These are phyloP conservation scores for Propithecus coquereli DNA, from an alignment of 2,113 vertebrate genomes.

Conservation along the genomic window DNA sequence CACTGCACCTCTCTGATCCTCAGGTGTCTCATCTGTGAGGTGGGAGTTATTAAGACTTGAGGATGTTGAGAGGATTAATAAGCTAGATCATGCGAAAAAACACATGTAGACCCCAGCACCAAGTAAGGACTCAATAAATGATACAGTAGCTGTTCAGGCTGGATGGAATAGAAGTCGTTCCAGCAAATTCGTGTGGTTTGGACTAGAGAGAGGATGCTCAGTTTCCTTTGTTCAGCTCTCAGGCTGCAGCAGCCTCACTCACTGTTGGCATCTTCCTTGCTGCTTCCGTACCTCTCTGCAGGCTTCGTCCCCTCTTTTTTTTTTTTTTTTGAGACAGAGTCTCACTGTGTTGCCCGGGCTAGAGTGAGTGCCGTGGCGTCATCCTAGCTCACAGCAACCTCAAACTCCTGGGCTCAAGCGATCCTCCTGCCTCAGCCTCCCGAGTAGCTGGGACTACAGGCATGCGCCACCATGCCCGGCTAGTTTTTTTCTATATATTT, in stretches of 20 bases:
- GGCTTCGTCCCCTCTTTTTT: too few species aligned
- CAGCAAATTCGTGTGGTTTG: accelerated
- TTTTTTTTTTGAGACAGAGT: too few species aligned
- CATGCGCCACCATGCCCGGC: too few species aligned
- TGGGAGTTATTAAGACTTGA: neutral
- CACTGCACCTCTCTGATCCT: neutral
- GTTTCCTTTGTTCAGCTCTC: neutral
- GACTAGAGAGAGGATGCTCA: neutral
- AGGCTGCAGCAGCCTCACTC: neutral
- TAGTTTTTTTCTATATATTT: too few species aligned
- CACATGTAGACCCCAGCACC: neutral
- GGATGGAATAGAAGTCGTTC: neutral
- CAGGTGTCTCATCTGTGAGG: neutral
- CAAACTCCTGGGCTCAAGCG: too few species aligned
- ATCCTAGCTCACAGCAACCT: too few species aligned
- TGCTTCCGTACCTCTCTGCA: too few species aligned
- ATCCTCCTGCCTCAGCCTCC: too few species aligned
- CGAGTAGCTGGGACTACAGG: too few species aligned
- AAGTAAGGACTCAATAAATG: neutral
- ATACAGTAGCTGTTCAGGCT: neutral
- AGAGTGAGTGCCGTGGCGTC: too few species aligned
- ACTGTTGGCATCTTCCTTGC: neutral
- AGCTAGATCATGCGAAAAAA: neutral
- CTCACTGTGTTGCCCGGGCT: too few species aligned
- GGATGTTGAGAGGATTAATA: neutral